Percentiles rank a stretch among this genome's conserved stretches.
Evolutionary conservation across 1,140 invertebrate species (phyloP).

Genomic region (Drosophila sechellia): DNA sequence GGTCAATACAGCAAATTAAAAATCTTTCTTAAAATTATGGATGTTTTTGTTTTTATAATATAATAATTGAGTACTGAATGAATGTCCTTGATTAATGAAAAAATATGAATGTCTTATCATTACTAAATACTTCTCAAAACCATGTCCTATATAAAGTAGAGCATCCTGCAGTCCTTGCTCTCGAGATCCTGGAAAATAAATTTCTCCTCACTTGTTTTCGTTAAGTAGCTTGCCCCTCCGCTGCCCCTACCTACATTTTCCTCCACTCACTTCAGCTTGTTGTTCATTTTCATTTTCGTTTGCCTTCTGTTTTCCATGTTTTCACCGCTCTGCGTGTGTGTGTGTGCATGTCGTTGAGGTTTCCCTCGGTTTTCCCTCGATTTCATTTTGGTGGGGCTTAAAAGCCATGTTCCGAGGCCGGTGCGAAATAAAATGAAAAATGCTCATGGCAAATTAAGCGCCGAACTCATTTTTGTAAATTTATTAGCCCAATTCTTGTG

Average conservation of each 20-base stretch:
- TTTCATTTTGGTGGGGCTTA: slow-evolving; percentile 49
- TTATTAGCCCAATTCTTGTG: slow-evolving; percentile 75
- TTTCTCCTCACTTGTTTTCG: slow-evolving; percentile 55
- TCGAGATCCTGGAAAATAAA: slow-evolving; percentile 38
- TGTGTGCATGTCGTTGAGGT: slow-evolving; percentile 13
- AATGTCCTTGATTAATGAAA: too few relatives aligned
- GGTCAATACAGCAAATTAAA: not conserved
- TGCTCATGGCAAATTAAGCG: slow-evolving; percentile 82
- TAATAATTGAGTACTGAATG: too few relatives aligned
- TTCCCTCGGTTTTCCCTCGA: slow-evolving; percentile 46
- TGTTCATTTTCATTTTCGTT: slow-evolving; percentile 49
- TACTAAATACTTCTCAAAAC: slow-evolving; percentile 1
- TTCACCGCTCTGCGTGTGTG: slow-evolving; percentile 14
- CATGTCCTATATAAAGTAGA: slow-evolving; percentile 1
- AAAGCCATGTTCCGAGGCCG: slow-evolving; percentile 23
- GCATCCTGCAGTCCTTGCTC: slow-evolving; percentile 33
- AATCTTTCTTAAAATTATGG: too few relatives aligned
- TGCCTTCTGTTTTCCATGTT: slow-evolving; percentile 46
- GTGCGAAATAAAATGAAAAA: slow-evolving; percentile 75
- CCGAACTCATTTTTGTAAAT: slow-evolving; percentile 80
- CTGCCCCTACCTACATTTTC: not conserved
- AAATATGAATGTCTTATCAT: too few relatives aligned
- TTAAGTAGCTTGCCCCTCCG: slow-evolving; percentile 44
- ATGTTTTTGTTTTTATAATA: too few relatives aligned
- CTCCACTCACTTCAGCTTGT: slow-evolving; percentile 34